These are phyloP conservation scores for Melanargia galathea DNA, from an alignment of 2,888 invertebrate genomes.

Conservation along the genomic window DNA sequence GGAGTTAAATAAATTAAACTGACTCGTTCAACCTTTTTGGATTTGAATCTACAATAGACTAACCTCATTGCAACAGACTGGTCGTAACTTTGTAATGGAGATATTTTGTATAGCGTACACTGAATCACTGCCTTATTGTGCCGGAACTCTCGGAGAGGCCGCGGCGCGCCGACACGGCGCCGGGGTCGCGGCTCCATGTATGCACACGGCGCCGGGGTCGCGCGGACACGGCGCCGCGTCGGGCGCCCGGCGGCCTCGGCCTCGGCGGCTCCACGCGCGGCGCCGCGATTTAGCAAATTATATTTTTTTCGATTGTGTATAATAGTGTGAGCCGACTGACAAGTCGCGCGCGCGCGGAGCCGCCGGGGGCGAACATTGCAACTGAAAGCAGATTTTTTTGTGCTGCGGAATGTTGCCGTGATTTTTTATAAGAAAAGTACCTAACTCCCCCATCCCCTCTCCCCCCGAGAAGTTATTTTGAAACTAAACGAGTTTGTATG, in stretches of 20 bases:
- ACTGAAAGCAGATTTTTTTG: slow-evolving; percentile 70
- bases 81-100: slow-evolving; percentile 75
- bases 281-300: slow-evolving; percentile 61
- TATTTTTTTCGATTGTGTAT: slow-evolving; percentile 66
- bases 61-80: slow-evolving; percentile 81
- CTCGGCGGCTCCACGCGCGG: slow-evolving; percentile 58
- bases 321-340: slow-evolving; percentile 67
- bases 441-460: slow-evolving; percentile 35
- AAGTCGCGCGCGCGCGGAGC: slow-evolving; percentile 60
- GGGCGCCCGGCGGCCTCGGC: slow-evolving; percentile 50
- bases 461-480: slow-evolving; percentile 54
- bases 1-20: slow-evolving; percentile 73
- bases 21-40: slow-evolving; percentile 80
- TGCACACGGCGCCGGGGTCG: neutral
- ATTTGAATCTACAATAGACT: slow-evolving; percentile 81
- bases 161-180: slow-evolving; percentile 42
- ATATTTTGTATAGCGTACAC: slow-evolving; percentile 81
- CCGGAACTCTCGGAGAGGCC: slow-evolving; percentile 65
- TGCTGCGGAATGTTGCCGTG: slow-evolving; percentile 70
- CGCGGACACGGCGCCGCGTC: no score
- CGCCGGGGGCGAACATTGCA: slow-evolving; percentile 57
- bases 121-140: slow-evolving; percentile 81
- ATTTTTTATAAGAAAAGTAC: slow-evolving; percentile 66
- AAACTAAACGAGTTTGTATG: slow-evolving; percentile 61
- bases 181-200: slow-evolving; percentile 38